Conservation (phyloP, 2,113 vertebrate genomes). For the Anguilla rostrata region DNA sequence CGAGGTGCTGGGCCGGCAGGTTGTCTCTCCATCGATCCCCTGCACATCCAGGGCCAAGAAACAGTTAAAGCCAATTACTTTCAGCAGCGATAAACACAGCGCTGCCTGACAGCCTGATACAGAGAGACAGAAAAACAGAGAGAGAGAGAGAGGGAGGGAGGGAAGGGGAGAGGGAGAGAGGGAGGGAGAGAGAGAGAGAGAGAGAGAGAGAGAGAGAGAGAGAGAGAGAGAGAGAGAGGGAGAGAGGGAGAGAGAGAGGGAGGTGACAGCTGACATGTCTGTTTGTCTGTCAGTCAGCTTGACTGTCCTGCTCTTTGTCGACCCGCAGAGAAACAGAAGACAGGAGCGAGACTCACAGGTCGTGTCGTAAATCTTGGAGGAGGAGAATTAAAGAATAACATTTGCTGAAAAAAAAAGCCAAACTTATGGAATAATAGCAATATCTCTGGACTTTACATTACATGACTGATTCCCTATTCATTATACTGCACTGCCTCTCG, state of each 20-base stretch:
- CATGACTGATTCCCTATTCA: too few relatives aligned
- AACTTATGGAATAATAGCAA: too few relatives aligned
- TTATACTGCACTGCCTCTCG: too few relatives aligned
- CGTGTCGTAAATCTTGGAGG: too few relatives aligned
- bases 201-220: neutral
- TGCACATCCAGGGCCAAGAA: slow-evolving; percentile 22
- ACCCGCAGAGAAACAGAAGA: neutral
- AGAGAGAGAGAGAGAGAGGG: neutral
- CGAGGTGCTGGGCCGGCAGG: neutral
- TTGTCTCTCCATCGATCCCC: slow-evolving; percentile 28
- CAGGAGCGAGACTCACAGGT: too few relatives aligned
- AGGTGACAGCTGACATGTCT: neutral
- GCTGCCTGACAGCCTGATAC: slow-evolving; percentile 22
- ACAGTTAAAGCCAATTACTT: slow-evolving; percentile 41
- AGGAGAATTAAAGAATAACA: too few relatives aligned
- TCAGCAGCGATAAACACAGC: slow-evolving; percentile 35
- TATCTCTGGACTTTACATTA: too few relatives aligned
- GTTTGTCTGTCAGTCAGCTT: neutral
- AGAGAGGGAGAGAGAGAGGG: neutral
- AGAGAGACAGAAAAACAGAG: slow-evolving; percentile 7
- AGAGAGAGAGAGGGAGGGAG: neutral
- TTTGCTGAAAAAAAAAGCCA: too few relatives aligned
- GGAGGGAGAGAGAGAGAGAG: slow-evolving; percentile 7
- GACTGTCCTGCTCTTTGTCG: too few relatives aligned
- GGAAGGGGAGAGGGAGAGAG: neutral